Percentiles rank a stretch among this genome's conserved stretches.
Evolutionary conservation across 2,888 invertebrate genomes (phyloP).

Genomic region (Tetanocera ferruginea): DNA sequence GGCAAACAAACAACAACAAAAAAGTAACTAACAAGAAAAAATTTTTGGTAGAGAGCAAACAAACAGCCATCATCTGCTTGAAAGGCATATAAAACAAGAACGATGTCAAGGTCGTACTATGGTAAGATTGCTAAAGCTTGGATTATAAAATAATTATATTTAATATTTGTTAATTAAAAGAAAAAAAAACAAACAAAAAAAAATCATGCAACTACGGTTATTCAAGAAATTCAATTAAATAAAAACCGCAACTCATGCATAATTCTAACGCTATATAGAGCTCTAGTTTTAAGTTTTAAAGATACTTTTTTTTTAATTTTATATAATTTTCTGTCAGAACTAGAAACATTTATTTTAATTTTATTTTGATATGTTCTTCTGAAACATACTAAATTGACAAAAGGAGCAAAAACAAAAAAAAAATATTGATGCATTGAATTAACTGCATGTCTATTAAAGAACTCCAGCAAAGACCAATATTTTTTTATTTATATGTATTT

Average conservation of each 20-base stretch:
- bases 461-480: constrained; percentile 26
- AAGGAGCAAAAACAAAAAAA: constrained; percentile 35
- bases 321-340: constrained; percentile 14
- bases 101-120: no score
- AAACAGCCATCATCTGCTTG: not conserved
- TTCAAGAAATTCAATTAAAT: not conserved
- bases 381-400: constrained; percentile 37
- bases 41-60: not conserved
- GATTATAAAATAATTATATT: not conserved
- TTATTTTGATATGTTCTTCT: constrained; percentile 36
- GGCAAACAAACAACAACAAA: constrained; percentile 40
- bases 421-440: not conserved
- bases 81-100: not conserved
- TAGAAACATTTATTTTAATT: constrained; percentile 29
- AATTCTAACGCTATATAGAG: constrained; percentile 30
- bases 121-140: no score
- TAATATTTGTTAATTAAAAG: not conserved
- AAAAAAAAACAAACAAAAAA: constrained; percentile 35
- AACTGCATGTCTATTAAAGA: constrained; percentile 35
- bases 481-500: constrained; percentile 53
- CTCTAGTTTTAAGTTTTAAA: constrained; percentile 54
- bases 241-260: constrained; percentile 22
- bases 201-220: not conserved
- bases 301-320: constrained; percentile 52
- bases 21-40: not conserved